A percentile compares a stretch with the other conserved stretches of the same genome.
phyloP scores from a whole-genome alignment of 2,797 vertebrate genomes.

The Distichodus sexfasciatus region DNA sequence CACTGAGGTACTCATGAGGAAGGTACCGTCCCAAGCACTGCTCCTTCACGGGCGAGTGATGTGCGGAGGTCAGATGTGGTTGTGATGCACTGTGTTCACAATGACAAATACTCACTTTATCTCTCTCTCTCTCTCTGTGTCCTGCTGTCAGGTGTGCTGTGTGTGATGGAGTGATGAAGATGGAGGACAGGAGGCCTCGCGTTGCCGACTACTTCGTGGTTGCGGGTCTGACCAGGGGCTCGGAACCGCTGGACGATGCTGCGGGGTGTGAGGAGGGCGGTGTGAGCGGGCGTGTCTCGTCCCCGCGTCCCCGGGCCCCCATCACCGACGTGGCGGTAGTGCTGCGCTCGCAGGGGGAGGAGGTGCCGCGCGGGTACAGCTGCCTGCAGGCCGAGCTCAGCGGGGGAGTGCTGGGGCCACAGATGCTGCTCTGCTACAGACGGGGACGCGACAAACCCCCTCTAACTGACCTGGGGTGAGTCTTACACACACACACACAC shows the following conservation, averaged over 20 bases:
- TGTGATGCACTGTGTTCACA: too few relatives aligned
- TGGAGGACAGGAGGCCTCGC: slow-evolving; percentile 97
- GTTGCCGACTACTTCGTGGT: slow-evolving; percentile 99
- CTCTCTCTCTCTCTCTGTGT: slow-evolving; percentile 57
- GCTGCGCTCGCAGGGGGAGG: slow-evolving; percentile 92
- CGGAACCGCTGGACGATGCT: slow-evolving; percentile 94
- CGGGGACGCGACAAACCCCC: slow-evolving; percentile 96
- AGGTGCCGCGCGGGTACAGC: slow-evolving; percentile 87
- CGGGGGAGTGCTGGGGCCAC: slow-evolving; percentile 90
- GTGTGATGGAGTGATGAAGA: slow-evolving; percentile 91
- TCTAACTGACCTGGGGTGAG: slow-evolving; percentile 96
- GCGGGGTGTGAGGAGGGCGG: slow-evolving; percentile 88
- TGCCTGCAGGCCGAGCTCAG: slow-evolving; percentile 96
- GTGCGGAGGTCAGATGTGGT: too few relatives aligned
- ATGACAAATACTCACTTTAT: slow-evolving; percentile 23
- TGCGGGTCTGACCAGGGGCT: slow-evolving; percentile 89
- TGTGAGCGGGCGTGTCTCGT: slow-evolving; percentile 81
- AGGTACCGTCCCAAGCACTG: too few relatives aligned
- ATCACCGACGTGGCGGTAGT: slow-evolving; percentile 95
- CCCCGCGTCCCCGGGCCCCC: slow-evolving; percentile 88
- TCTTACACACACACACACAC: slow-evolving; percentile 1
- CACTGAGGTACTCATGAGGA: too few relatives aligned
- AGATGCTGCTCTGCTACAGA: slow-evolving; percentile 94
- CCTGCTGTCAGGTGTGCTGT: slow-evolving; percentile 48
- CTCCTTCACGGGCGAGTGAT: too few relatives aligned